Evolutionary conservation across 2,797 vertebrate genomes (phyloP).

Genomic region (Dryobates pubescens): DNA sequence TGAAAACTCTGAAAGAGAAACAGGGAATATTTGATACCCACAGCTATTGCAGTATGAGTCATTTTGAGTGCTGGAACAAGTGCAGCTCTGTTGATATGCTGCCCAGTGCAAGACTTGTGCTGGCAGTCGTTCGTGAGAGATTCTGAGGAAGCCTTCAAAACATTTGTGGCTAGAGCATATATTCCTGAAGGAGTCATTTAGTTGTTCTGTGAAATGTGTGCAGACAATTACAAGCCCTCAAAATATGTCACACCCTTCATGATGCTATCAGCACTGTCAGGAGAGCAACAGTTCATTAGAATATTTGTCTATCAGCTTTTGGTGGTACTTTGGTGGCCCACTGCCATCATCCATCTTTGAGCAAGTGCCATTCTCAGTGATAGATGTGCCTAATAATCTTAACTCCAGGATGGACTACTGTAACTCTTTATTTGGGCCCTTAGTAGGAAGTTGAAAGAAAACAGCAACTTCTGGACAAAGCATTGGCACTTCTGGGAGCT

Average conservation of each 20-base stretch:
- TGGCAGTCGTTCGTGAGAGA: conserved; percentile 39
- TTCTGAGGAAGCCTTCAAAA: conserved; percentile 64
- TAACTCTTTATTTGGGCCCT: background rate
- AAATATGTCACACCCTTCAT: conserved; percentile 53
- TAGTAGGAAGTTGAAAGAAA: background rate
- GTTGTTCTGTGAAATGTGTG: conserved; percentile 50
- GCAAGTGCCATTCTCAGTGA: background rate
- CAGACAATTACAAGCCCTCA: conserved; percentile 58
- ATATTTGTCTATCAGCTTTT: conserved; percentile 64
- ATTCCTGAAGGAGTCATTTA: conserved; percentile 27
- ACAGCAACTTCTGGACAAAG: background rate
- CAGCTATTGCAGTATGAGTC: background rate
- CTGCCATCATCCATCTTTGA: conserved; percentile 51
- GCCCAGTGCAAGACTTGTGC: background rate
- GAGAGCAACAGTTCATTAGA: conserved; percentile 52
- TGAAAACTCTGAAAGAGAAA: background rate
- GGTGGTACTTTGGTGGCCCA: conserved; percentile 7
- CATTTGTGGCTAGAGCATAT: conserved; percentile 55
- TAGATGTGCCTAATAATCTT: background rate
- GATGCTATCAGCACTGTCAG: conserved; percentile 54
- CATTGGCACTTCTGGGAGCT: background rate
- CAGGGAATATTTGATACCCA: background rate
- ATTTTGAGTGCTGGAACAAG: conserved; percentile 1
- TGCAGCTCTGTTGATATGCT: background rate
- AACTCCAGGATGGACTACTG: background rate